Conservation (phyloP, 2,113 vertebrate species). For the Scophthalmus maximus region DNA sequence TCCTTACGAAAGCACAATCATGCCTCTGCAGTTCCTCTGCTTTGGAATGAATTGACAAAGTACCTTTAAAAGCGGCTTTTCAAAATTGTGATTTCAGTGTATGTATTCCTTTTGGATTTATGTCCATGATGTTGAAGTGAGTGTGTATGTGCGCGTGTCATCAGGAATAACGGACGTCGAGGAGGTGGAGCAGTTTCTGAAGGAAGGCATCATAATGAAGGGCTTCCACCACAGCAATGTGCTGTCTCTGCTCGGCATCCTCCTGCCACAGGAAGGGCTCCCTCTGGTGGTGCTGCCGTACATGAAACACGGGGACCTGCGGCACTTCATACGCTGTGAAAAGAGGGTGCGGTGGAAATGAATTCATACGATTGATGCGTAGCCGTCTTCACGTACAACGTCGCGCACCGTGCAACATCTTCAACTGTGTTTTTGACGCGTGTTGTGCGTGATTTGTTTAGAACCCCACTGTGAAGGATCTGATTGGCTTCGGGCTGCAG, state of each 20-base stretch:
- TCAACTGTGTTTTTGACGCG: not conserved
- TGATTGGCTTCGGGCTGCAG: slow-evolving; percentile 95
- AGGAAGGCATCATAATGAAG: slow-evolving; percentile 96
- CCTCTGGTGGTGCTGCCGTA: slow-evolving; percentile 93
- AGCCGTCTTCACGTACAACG: too few species aligned
- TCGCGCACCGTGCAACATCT: too few species aligned
- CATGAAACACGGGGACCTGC: slow-evolving; percentile 95
- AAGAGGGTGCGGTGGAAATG: slow-evolving; percentile 82
- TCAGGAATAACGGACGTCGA: slow-evolving; percentile 93
- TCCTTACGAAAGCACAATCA: not conserved
- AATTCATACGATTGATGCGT: not conserved
- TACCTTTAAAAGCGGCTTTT: not conserved
- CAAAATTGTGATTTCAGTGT: not conserved
- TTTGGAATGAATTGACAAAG: not conserved
- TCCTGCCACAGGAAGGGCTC: slow-evolving; percentile 89
- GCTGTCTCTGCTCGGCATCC: slow-evolving; percentile 91
- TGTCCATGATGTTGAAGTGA: not conserved
- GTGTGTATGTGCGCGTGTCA: slow-evolving; percentile 35
- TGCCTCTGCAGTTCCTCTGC: not conserved
- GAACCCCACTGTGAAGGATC: slow-evolving; percentile 96
- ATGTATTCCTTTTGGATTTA: not conserved
- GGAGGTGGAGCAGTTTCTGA: slow-evolving; percentile 96
- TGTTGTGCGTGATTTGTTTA: slow-evolving; percentile 53
- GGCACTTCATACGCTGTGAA: slow-evolving; percentile 92
- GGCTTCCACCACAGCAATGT: slow-evolving; percentile 93